Base-by-base conservation (phyloP, 1,140 invertebrate genomes). In the Zaprionus kolodkinae region DNA sequence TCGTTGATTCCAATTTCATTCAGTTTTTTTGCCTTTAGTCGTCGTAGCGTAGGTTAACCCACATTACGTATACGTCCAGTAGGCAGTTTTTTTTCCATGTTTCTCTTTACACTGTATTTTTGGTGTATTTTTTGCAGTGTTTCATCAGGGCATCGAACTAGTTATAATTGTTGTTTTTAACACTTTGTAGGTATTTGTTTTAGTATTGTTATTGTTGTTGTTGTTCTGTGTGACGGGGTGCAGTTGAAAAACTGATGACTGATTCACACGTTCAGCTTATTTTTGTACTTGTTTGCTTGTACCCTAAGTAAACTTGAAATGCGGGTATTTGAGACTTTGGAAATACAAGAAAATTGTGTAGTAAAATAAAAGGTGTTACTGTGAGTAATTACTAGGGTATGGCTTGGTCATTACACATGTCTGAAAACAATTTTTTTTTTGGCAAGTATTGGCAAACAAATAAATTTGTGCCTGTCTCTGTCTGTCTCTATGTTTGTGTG, bases 381-480 rank as follows among this genome's bases (percentile, higher is more conserved):
- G 15, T 10, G 3, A 38, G 17, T 38, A 59, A 21, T 35, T 15
- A n/a, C 11, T 12, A 61, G 59, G 48, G 59, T 54, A 54, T 45
- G 9, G 6, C 7, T 12, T 12, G 6, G 35, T 40, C 45, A 15
- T 36, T 33, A 10, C 15, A 21, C 17, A 25, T 50, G 45, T 25
- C 17, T 63, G 25, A 11, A 33, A 9, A 7, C 25, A 17, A 11
- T 10, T 10, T 36, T 64, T 36, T 36, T n/a, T 25, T 35, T 27
- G 12, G 40, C 63, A 72, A 72, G 40, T 66, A 59, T 72, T 67
- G 63, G 45, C 35, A 27, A 66, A 67, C 55, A 73, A 72, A 59
- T 21, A 65, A 57, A 36, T 40, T 66, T 48, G 57, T n/a, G 33
- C 10, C n/a, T 54, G 1, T 13, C 40, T 48, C 1, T 48, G 21